A percentile compares a stretch with the other conserved stretches of the same genome.
Evolutionary conservation across 1,140 invertebrate genomes (phyloP).

Genomic region (Brachionus rubens): DNA sequence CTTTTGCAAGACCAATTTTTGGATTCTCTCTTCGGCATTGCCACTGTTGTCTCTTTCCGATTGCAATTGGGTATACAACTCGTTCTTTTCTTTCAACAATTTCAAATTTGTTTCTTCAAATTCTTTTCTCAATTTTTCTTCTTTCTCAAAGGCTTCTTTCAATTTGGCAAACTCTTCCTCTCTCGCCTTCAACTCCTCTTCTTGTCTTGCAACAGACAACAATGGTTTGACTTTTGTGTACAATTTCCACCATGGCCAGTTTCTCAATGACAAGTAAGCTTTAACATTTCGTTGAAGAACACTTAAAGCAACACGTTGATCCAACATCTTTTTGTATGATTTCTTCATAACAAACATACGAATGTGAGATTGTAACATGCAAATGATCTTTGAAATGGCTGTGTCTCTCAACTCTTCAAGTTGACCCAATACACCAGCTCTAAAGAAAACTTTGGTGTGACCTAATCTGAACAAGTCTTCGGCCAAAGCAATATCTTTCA

Average conservation of each 20-base stretch:
- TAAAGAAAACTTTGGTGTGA: conserved; percentile 99
- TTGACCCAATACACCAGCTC: conserved; percentile 98
- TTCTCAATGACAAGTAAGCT: conserved; percentile 93
- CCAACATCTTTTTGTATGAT: conserved; percentile 93
- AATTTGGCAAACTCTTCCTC: conserved; percentile 91
- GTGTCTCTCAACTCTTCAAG: conserved; percentile 99
- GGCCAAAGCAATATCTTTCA: conserved; percentile 74
- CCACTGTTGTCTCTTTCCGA: conserved; percentile 71
- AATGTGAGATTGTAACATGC: conserved; percentile 95
- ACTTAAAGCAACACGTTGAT: conserved; percentile 93
- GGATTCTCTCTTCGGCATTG: conserved; percentile 84
- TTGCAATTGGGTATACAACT: conserved; percentile 78
- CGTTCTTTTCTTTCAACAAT: conserved; percentile 78
- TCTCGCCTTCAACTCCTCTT: conserved; percentile 96
- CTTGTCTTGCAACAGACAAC: conserved; percentile 93
- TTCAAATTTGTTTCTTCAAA: conserved; percentile 87
- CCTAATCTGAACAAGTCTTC: conserved; percentile 84
- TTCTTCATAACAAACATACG: conserved; percentile 78
- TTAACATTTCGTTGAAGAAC: conserved; percentile 98
- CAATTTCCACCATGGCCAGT: conserved; percentile 99
- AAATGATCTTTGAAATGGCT: conserved; percentile 92
- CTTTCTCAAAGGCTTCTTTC: conserved; percentile 85
- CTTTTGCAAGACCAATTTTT: conserved; percentile 91
- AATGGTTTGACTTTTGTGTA: conserved; percentile 97
- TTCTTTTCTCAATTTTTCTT: conserved; percentile 93